Base-by-base conservation (phyloP, 2,113 vertebrate species). In the zebrafish (Danio rerio) region DNA sequence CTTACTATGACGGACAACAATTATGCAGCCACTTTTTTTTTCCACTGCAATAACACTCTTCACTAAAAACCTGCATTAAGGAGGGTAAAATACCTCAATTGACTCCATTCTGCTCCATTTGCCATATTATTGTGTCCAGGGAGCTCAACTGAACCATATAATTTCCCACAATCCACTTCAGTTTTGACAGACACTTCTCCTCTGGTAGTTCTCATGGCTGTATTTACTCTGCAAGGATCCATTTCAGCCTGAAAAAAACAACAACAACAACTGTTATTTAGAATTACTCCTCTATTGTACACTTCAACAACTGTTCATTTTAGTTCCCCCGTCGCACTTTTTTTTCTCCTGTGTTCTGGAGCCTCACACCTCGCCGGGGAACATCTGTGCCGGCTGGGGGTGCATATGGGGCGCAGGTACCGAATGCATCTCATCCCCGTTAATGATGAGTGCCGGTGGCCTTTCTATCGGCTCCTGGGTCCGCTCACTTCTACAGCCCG, bases 381-480 rank as follows among this genome's bases (percentile, higher is more conserved):
- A 95, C 94, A 95, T 94, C 94, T 95, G 94, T 91, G 92, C 89
- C 87, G 92, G 90, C 89, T 91, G 89, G 88, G 87, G 91, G 89
- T 90, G 91, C 92, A 92, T 91, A 93, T 92, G 93, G 93, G 91
- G 92, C 63, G 92, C 91, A 94, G 93, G 93, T 93, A 94, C 89
- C 90, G 89, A 92, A 90, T 88, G 91, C 90, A 91, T 90, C 91
- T 90, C 88, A 90, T 91, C 91, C 90, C 90, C 83, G 89, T 91
- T 94, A 94, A 94, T 94, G 93, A 94, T 94, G 93, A 92, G 93
- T 89, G 91, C 88, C 89, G 90, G 91, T 94, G 93, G 92, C 94
- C 93, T 94, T 91, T 85, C 71, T 80, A 61, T 78, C 81, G 50
- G 58, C 78, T 92, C 89, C 88, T 90, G 88, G 31, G 50, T 63